These are phyloP conservation scores for Leptosomus discolor DNA, from an alignment of 2,113 vertebrate genomes.

Conservation along the genomic window DNA sequence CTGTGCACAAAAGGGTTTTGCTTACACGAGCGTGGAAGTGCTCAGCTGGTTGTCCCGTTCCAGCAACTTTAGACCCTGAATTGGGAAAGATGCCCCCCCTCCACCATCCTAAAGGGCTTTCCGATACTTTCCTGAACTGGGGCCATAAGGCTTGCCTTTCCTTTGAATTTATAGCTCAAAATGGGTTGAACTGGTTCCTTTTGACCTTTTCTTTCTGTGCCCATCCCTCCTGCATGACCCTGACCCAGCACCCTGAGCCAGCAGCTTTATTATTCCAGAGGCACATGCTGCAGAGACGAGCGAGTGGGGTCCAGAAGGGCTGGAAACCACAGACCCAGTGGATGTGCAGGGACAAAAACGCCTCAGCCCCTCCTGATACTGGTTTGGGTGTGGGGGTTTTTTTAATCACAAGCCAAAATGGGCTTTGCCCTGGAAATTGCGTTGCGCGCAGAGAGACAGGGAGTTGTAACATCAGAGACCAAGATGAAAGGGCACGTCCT, in stretches of 20 bases:
- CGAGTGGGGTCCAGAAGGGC: neutral
- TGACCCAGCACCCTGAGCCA: neutral
- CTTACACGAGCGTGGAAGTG: accelerated
- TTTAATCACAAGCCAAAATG: neutral
- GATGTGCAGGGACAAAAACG: neutral
- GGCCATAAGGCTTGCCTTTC: neutral
- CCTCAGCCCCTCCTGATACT: neutral
- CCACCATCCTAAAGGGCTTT: neutral
- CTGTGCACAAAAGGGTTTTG: neutral
- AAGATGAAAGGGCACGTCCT: neutral
- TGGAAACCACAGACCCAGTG: neutral
- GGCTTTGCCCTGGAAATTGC: neutral
- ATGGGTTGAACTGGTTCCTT: neutral
- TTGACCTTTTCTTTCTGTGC: neutral
- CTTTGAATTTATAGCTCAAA: neutral
- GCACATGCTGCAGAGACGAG: neutral
- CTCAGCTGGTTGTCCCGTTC: neutral
- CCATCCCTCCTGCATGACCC: neutral
- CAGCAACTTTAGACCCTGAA: neutral
- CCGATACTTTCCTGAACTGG: neutral
- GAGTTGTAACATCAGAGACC: neutral
- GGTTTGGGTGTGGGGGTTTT: accelerated
- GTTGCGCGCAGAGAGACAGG: neutral
- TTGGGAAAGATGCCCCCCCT: neutral
- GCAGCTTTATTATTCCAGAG: neutral